Base-by-base conservation (phyloP, 2,888 invertebrate genomes). In the Zhuqinia jingwanae region DNA sequence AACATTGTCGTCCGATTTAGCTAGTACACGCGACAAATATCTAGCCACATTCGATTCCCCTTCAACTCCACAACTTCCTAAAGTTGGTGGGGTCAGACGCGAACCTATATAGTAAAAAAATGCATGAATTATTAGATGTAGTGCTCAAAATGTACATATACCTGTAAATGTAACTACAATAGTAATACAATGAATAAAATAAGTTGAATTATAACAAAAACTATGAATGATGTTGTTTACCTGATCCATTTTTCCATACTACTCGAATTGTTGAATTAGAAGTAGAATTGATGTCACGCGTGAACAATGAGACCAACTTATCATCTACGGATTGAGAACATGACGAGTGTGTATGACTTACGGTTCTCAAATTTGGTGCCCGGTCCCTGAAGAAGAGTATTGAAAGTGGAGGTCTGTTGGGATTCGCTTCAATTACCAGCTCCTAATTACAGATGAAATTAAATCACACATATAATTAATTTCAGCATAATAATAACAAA, bases 1-100 rank as follows among this genome's bases (percentile, higher is more conserved):
- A 58, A 30, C 20, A 27, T 45, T 50, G 50, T 65, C 79, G 13
- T 82, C 82, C 63, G 84, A 45, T 27, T 27, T 53, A 68, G 77
- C 10, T 20, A 84, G 25, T n/a, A 84, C 56, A 45, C 84, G 84
- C 45, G 84, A 84, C 13, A 84, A 27, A 65, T 68, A 84, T 53
- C 84, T 65, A 11, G 84, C 84, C 50, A 84, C 70, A 53, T 78
- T 84, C 11, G 84, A 77, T 78, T 84, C 84, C 2, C 84, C 84
- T 5, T 77, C 77, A 20, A 77, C 78, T 6, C 56, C 84, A 68
- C 58, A 45, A 20, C 84, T 84, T 77, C 68, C 84, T 1, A 84
- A 36, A 11, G 68, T 68, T 22, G 56, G 68, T 8, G 84, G 84
- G 10, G 84, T 84, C 13, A 84, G 36, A 15, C 78, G 84, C 11